These are phyloP conservation scores for Chironomus tepperi DNA, from an alignment of 1,140 invertebrate genomes.

Conservation along the genomic window DNA sequence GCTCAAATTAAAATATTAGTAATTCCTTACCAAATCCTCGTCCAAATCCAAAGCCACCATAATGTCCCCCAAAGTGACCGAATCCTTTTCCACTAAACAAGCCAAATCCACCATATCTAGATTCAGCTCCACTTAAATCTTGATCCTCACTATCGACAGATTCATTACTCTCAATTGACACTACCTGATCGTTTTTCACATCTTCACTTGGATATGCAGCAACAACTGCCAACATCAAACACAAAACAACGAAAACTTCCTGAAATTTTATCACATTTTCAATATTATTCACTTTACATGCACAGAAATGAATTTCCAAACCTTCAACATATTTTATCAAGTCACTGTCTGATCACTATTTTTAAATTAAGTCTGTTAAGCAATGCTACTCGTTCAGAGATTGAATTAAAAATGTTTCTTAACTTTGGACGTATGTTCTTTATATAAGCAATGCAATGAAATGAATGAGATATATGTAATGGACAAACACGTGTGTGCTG, in stretches of 20 bases:
- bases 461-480: too few relatives aligned
- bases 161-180: not conserved
- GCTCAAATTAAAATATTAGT: not conserved
- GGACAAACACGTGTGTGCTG: too few relatives aligned
- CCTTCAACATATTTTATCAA: not conserved
- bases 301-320: conserved; percentile 5
- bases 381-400: not conserved
- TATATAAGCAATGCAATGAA: conserved; percentile 2
- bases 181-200: not conserved
- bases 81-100: not conserved
- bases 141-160: not conserved
- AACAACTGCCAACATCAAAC: not conserved
- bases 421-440: not conserved
- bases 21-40: not conserved
- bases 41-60: not conserved
- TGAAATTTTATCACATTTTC: not conserved
- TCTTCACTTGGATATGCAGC: not conserved
- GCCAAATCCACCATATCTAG: not conserved
- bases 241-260: not conserved
- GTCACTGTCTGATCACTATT: not conserved
- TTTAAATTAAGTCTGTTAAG: not conserved
- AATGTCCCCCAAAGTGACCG: not conserved
- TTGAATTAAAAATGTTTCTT: not conserved
- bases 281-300: not conserved
- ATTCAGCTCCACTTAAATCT: not conserved